Evolutionary conservation across 2,888 invertebrate genomes (phyloP), one percentile per base, ranked within the genome.

Genomic region (Sialis fuliginosa): DNA sequence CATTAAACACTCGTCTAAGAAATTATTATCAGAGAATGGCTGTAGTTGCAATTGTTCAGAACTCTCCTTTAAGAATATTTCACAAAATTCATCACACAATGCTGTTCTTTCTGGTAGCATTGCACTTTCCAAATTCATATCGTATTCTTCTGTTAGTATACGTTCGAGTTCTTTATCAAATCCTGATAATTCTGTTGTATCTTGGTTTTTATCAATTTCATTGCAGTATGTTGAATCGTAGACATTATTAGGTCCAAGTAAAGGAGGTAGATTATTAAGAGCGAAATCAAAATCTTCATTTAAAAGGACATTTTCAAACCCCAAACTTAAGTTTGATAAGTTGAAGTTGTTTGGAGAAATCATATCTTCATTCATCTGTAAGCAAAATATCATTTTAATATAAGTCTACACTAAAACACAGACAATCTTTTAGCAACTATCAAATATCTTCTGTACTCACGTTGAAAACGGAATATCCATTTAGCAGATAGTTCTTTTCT

Each of bases 1-100:
- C 50, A 59, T 54, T 42, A 61, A 52, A 50, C 60, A 57, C 2
- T 60, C 59, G 5, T 61, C 61, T 37, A 62, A 53, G 32, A 60
- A 59, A 22, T 47, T 22, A 35, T 35, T 32, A 6, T 42, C 35
- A 6, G 39, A 9, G n/a, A 30, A 9, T 8, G 46, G 30, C 3
- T 46, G 46, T 5, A 39, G 31, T n/a, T 47, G 40, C 30, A 47
- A 22, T 47, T 47, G 47, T 47, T 47, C 47, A 6, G 47, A 33
- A 34, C 47, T 47, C 42, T 47, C 47, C 34, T 42, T 42, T 47
- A 47, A 47, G 42, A 47, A 47, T 34, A 42, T 33, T 5, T 47
- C 42, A 47, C 47, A 47, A 5, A 31, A 47, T 42, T 47, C 47
- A n/a, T 42, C 42, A 9, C 47, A 47, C 8, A 47, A 35, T 30